A percentile compares a stretch with the other conserved stretches of the same genome.
phyloP scores from a whole-genome alignment of 2,797 vertebrate genomes.

The Centropyge bicolor region DNA sequence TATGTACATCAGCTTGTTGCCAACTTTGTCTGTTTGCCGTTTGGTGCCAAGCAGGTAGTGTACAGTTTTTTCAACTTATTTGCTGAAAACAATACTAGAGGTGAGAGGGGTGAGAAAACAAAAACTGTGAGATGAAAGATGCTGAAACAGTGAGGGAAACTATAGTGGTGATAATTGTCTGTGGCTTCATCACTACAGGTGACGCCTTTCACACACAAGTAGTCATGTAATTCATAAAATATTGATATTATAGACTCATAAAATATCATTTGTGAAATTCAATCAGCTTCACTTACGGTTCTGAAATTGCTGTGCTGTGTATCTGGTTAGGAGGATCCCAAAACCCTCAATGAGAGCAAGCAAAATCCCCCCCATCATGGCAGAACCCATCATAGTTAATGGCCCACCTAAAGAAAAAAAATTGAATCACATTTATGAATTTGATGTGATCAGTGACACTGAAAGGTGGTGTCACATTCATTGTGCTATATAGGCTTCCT shows the following conservation, averaged over 20 bases:
- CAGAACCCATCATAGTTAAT: slow-evolving; percentile 92
- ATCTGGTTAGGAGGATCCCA: slow-evolving; percentile 94
- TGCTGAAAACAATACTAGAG: too few species aligned
- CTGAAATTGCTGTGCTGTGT: slow-evolving; percentile 92
- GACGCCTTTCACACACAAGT: neutral
- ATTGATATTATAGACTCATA: neutral
- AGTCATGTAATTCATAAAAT: neutral
- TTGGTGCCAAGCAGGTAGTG: neutral
- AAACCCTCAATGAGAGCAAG: slow-evolving; percentile 93
- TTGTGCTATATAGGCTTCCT: neutral
- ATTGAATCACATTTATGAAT: neutral
- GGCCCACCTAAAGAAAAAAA: slow-evolving; percentile 87
- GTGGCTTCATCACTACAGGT: too few species aligned
- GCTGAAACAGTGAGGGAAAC: neutral
- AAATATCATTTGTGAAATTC: slow-evolving; percentile 7
- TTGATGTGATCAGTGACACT: neutral
- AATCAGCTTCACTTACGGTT: slow-evolving; percentile 86
- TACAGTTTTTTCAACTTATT: neutral
- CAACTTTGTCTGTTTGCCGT: neutral
- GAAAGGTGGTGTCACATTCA: neutral
- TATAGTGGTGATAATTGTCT: too few species aligned
- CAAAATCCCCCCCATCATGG: slow-evolving; percentile 92
- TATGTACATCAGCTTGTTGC: neutral
- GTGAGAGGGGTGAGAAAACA: neutral
- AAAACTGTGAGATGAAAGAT: neutral